A percentile compares a stretch with the other conserved stretches of the same genome.
Conservation (phyloP, 2,113 vertebrate genomes). For the Alouatta palliata region DNA sequence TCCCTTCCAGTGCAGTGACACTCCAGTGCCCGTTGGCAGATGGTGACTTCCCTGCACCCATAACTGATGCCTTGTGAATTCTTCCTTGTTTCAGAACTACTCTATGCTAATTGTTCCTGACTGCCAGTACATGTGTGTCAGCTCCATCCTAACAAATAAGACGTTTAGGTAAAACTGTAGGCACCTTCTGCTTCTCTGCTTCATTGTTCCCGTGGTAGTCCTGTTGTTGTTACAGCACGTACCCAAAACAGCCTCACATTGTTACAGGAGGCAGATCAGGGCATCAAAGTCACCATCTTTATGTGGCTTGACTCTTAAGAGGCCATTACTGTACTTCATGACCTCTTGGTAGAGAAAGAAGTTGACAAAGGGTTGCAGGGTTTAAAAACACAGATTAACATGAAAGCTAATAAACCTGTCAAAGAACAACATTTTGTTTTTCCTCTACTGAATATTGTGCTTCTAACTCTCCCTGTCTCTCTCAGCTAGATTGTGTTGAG, state of each 20-base stretch:
- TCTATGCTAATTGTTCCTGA: slow-evolving; percentile 53
- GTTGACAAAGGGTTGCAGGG: not conserved
- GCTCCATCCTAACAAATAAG: slow-evolving; percentile 37
- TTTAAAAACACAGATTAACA: not conserved
- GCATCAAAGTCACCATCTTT: not conserved
- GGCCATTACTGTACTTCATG: not conserved
- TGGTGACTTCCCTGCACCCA: slow-evolving; percentile 54
- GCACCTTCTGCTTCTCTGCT: slow-evolving; percentile 48
- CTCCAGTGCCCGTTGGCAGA: slow-evolving; percentile 49
- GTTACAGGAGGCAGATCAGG: not conserved
- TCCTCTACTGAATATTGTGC: not conserved
- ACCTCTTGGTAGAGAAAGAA: not conserved
- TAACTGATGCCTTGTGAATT: slow-evolving; percentile 15
- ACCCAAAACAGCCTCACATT: not conserved
- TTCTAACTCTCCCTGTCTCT: not conserved
- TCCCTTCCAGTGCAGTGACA: slow-evolving; percentile 38
- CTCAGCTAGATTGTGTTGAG: not conserved
- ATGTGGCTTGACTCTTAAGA: slow-evolving; percentile 29
- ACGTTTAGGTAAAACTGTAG: slow-evolving; percentile 21
- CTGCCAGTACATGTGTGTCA: not conserved
- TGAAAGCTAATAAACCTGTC: not conserved
- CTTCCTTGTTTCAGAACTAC: slow-evolving; percentile 39
- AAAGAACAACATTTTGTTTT: not conserved
- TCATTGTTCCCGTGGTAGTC: not conserved
- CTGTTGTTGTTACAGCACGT: not conserved